These are phyloP conservation scores for Alectoris magna DNA, from an alignment of 2,797 vertebrate species.

Conservation along the genomic window DNA sequence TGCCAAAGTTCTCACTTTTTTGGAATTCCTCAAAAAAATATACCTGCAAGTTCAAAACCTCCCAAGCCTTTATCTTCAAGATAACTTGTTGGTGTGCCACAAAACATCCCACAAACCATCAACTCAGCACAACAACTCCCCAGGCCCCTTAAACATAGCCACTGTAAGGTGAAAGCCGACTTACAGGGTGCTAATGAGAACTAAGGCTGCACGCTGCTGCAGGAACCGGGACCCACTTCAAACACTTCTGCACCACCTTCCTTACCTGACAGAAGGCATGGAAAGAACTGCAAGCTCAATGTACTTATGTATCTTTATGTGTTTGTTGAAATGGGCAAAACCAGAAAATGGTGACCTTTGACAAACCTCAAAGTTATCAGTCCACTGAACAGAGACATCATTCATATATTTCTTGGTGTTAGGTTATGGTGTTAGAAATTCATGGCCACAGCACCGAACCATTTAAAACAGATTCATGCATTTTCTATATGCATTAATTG, in stretches of 20 bases:
- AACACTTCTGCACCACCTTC: background rate
- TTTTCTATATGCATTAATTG: background rate
- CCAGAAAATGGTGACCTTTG: constrained; percentile 10
- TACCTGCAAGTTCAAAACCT: background rate
- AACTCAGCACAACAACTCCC: background rate
- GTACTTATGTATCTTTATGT: background rate
- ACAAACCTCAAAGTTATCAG: background rate
- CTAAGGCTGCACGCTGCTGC: background rate
- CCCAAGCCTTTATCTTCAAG: background rate
- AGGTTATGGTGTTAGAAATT: background rate
- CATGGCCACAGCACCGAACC: background rate
- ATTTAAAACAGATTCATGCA: background rate
- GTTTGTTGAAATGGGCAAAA: constrained; percentile 12
- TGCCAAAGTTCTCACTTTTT: background rate
- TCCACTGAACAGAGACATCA: background rate
- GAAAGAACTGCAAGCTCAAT: constrained; percentile 4
- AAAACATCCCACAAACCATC: background rate
- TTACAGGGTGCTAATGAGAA: background rate
- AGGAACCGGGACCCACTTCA: constrained; percentile 8
- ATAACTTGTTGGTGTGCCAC: background rate
- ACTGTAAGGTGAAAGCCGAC: background rate
- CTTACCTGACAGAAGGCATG: background rate
- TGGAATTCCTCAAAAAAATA: background rate
- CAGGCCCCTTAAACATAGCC: background rate
- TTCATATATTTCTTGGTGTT: background rate